phyloP scores from a whole-genome alignment of 1,140 invertebrate species.

The Bombus affinis region DNA sequence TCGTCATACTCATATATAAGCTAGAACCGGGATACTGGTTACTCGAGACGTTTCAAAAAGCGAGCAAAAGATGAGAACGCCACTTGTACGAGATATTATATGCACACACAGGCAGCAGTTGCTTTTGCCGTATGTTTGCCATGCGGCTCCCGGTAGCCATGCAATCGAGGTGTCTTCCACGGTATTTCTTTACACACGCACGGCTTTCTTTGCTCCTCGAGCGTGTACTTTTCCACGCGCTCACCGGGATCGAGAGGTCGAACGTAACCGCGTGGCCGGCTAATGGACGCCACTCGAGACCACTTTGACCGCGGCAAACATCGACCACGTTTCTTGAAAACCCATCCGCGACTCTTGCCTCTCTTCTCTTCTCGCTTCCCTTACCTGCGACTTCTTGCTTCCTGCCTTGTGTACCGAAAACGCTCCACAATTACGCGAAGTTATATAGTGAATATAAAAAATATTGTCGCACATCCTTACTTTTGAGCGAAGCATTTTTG shows the following conservation, averaged over 20 bases:
- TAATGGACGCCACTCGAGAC: constrained; percentile 81
- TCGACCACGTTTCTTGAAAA: constrained; percentile 79
- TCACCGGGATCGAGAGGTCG: constrained; percentile 32
- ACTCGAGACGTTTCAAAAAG: constrained; percentile 66
- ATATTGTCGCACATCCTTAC: no score
- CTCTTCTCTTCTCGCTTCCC: constrained; percentile 18
- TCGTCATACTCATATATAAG: not conserved
- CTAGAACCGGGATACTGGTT: not conserved
- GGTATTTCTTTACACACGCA: constrained; percentile 80
- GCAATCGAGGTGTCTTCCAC: constrained; percentile 78
- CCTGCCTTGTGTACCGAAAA: constrained; percentile 61
- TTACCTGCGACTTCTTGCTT: constrained; percentile 18
- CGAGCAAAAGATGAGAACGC: constrained; percentile 64
- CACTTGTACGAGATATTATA: constrained; percentile 63
- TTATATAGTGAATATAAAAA: no score
- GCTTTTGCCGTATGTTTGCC: constrained; percentile 71
- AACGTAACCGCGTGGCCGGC: constrained; percentile 74
- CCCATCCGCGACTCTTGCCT: constrained; percentile 70
- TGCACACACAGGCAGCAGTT: constrained; percentile 50
- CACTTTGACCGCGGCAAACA: constrained; percentile 80
- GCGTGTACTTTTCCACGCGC: constrained; percentile 72
- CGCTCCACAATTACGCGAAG: constrained; percentile 24
- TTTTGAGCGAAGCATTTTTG: no score
- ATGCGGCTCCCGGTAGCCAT: constrained; percentile 78
- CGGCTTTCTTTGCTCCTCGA: constrained; percentile 67